phyloP scores from a whole-genome alignment of 92 coral and sea anemone genomes.

The Porites rus region DNA sequence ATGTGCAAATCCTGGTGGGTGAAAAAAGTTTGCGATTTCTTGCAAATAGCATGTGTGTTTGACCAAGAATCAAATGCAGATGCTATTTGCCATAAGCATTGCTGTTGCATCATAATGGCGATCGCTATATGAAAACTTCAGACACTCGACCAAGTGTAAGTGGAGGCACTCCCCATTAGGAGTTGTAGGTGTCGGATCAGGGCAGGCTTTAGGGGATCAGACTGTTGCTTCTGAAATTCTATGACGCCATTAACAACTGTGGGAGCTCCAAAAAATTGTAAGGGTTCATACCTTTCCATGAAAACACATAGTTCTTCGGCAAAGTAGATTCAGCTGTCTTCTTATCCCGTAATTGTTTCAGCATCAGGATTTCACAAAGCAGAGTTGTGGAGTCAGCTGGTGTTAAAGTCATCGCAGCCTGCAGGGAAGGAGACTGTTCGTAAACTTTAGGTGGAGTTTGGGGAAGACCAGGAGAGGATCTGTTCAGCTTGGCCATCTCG shows the following conservation, averaged over 20 bases:
- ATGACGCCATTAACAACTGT: conserved; percentile 60
- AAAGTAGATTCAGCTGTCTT: conserved; percentile 45
- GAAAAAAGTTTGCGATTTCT: conserved; percentile 58
- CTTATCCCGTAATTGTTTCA: conserved; percentile 35
- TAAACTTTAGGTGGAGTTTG: not conserved
- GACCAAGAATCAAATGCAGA: conserved; percentile 6
- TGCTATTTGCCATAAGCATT: conserved; percentile 11
- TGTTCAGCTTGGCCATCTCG: conserved; percentile 19
- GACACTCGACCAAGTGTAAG: conserved; percentile 54
- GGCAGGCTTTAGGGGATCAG: conserved; percentile 21
- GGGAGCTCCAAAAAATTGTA: conserved; percentile 53
- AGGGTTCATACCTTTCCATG: conserved; percentile 57
- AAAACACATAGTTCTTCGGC: conserved; percentile 51
- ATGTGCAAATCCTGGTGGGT: conserved; percentile 59
- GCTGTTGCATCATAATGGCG: conserved; percentile 50
- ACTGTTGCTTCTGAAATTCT: conserved; percentile 40
- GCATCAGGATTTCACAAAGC: conserved; percentile 1
- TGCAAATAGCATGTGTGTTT: conserved; percentile 37
- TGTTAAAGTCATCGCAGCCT: conserved; percentile 35
- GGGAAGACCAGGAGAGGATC: not conserved
- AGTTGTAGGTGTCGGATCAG: conserved; percentile 44
- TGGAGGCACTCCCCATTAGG: conserved; percentile 47
- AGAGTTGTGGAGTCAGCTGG: not conserved
- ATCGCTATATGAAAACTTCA: conserved; percentile 50
- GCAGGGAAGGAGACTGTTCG: conserved; percentile 11